phyloP scores from a whole-genome alignment of 2,888 invertebrate genomes.

The Tetanocera ferruginea region DNA sequence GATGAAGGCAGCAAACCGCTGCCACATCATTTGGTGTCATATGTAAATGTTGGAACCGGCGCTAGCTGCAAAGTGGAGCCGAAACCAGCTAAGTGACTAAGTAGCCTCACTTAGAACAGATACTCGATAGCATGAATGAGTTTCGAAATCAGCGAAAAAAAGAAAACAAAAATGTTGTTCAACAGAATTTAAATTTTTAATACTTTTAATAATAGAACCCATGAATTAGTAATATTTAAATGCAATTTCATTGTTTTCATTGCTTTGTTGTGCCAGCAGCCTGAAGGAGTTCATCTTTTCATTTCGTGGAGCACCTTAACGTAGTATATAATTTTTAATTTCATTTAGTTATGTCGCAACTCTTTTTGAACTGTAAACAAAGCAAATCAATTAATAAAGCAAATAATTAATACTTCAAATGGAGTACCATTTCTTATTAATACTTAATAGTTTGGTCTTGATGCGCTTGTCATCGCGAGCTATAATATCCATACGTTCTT shows the following conservation, averaged over 20 bases:
- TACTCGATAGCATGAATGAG: conserved; percentile 49
- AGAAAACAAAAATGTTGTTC: conserved; percentile 12
- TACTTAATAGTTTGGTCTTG: conserved; percentile 55
- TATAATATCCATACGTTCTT: conserved; percentile 67
- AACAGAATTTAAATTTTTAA: conserved; percentile 7
- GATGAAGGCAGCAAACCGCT: conserved; percentile 48
- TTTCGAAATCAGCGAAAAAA: conserved; percentile 28
- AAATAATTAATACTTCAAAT: conserved; percentile 16
- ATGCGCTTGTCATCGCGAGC: conserved; percentile 64
- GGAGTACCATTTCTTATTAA: conserved; percentile 54
- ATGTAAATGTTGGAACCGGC: conserved; percentile 59
- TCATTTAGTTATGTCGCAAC: conserved; percentile 35
- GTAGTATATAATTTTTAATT: conserved; percentile 23
- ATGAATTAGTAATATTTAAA: conserved; percentile 1
- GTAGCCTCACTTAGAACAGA: conserved; percentile 30
- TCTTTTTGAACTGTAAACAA: conserved; percentile 45
- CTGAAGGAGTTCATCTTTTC: not conserved
- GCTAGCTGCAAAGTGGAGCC: conserved; percentile 48
- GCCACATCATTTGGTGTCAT: conserved; percentile 60
- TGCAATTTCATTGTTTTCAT: not conserved
- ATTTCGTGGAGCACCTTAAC: not conserved
- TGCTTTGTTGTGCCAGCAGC: not conserved
- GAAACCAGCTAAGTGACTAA: not conserved
- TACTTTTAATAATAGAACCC: not conserved
- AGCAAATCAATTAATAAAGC: conserved; percentile 27